Conservation (phyloP, 2,797 vertebrate species). For the Onychomys leucogaster region DNA sequence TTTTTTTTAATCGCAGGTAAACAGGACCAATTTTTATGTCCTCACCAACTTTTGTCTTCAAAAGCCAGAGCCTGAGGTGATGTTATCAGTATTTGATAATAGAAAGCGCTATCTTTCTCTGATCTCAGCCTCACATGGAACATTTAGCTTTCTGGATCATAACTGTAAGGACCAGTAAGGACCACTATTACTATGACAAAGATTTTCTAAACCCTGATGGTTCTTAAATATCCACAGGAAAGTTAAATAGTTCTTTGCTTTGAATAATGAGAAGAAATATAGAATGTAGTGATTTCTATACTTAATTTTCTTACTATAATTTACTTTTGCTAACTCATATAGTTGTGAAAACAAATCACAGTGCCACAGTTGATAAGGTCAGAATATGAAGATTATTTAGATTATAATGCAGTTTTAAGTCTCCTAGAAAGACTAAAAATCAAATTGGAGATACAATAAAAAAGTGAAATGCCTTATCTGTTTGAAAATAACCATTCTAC, state of each 20-base stretch:
- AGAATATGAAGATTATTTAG: background rate
- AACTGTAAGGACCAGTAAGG: background rate
- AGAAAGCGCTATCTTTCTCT: background rate
- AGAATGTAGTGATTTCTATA: background rate
- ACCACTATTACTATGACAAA: background rate
- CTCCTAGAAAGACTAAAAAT: background rate
- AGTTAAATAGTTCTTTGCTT: background rate
- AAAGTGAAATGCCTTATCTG: background rate
- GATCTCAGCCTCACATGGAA: background rate
- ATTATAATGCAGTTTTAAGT: background rate
- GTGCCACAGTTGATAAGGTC: background rate
- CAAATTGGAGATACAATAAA: background rate
- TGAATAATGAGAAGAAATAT: constrained; percentile 21
- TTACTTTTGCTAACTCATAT: background rate
- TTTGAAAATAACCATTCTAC: background rate
- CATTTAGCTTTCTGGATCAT: background rate
- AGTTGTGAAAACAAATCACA: background rate
- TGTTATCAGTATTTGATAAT: background rate
- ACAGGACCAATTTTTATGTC: background rate
- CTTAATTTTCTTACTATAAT: background rate
- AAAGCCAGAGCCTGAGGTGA: background rate
- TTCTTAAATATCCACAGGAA: background rate
- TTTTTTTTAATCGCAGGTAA: background rate
- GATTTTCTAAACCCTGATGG: background rate
- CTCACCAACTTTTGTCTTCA: background rate